Evolutionary conservation across 2,888 invertebrate species (phyloP).

Genomic region (Hirtodrosophila duncani): DNA sequence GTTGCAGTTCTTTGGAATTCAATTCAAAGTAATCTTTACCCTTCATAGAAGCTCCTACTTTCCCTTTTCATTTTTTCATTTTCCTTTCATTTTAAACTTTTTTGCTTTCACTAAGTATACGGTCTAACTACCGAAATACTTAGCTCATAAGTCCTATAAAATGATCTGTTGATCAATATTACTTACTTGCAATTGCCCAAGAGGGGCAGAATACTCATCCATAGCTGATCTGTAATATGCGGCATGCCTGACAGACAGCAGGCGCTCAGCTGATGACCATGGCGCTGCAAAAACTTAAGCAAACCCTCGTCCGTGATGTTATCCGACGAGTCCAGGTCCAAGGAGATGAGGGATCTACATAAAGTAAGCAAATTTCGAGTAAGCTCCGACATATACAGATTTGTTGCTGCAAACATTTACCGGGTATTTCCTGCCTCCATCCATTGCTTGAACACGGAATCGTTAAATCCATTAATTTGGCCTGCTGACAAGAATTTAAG

Average conservation of each 20-base stretch:
- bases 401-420: slow-evolving; percentile 61
- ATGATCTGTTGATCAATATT: neutral
- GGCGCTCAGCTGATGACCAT: slow-evolving; percentile 93
- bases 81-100: too few relatives aligned
- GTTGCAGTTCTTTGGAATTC: too few relatives aligned
- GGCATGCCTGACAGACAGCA: slow-evolving; percentile 96
- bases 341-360: slow-evolving; percentile 85
- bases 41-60: too few relatives aligned
- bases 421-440: slow-evolving; percentile 89
- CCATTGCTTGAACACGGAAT: slow-evolving; percentile 94
- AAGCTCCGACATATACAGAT: neutral
- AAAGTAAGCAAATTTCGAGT: neutral
- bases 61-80: too few relatives aligned
- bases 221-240: slow-evolving; percentile 98
- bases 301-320: slow-evolving; percentile 95
- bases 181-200: slow-evolving; percentile 93
- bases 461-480: slow-evolving; percentile 98
- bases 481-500: slow-evolving; percentile 95
- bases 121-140: too few relatives aligned
- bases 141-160: too few relatives aligned
- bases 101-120: too few relatives aligned
- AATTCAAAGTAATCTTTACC: too few relatives aligned
- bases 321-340: slow-evolving; percentile 97
- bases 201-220: slow-evolving; percentile 96
- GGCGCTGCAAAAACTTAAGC: slow-evolving; percentile 92